Conservation (phyloP, 2,888 invertebrate species). For the Parelbella ahira region DNA sequence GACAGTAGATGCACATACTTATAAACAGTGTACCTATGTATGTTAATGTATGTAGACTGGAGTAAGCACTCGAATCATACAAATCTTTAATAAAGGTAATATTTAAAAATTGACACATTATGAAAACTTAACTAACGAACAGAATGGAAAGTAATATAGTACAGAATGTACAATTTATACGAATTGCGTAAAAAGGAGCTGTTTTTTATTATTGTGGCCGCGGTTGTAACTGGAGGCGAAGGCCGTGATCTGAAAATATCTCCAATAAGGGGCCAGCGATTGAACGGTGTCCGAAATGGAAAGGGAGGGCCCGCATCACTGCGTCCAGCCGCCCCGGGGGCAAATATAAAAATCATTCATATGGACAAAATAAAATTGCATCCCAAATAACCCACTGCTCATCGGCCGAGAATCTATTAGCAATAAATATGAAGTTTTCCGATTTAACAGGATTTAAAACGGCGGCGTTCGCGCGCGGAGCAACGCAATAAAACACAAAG, state of each 20-base stretch:
- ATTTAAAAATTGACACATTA: too few relatives aligned
- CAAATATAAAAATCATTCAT: slow-evolving; percentile 79
- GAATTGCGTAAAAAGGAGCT: too few relatives aligned
- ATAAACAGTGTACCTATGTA: too few relatives aligned
- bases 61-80: too few relatives aligned
- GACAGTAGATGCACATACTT: too few relatives aligned
- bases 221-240: slow-evolving; percentile 23
- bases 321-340: slow-evolving; percentile 52
- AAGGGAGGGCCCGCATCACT: slow-evolving; percentile 49
- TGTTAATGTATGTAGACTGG: too few relatives aligned
- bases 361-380: slow-evolving; percentile 80
- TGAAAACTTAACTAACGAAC: too few relatives aligned
- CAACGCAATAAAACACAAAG: slow-evolving; percentile 54
- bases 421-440: slow-evolving; percentile 81
- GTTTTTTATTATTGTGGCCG: background rate
- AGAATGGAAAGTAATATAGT: too few relatives aligned
- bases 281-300: slow-evolving; percentile 55
- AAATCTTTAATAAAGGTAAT: too few relatives aligned
- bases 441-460: slow-evolving; percentile 77
- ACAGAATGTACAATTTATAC: too few relatives aligned
- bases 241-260: slow-evolving; percentile 29
- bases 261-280: slow-evolving; percentile 50
- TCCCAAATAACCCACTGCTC: slow-evolving; percentile 76
- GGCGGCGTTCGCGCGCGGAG: slow-evolving; percentile 43
- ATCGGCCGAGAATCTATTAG: slow-evolving; percentile 78